Evolutionary conservation across 2,113 vertebrate genomes (phyloP).

Genomic region (Gobius niger): DNA sequence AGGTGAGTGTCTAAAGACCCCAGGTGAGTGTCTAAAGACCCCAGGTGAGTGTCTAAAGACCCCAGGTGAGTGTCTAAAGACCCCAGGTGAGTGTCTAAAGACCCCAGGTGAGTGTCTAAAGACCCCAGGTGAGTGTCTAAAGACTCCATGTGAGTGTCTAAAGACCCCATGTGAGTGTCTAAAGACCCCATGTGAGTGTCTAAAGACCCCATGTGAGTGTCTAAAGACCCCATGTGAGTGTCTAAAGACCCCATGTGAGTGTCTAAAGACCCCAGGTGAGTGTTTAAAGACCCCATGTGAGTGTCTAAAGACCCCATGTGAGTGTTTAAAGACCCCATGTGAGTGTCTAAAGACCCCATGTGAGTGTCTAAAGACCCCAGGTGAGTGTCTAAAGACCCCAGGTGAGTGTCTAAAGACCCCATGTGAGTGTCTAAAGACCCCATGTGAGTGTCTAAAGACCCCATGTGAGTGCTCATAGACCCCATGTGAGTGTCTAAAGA

Average conservation of each 20-base stretch:
- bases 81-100: constrained; percentile 87
- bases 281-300: no score
- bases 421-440: constrained; percentile 81
- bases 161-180: no score
- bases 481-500: constrained; percentile 87
- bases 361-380: constrained; percentile 88
- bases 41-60: constrained; percentile 87
- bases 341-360: no score
- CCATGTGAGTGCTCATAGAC: constrained; percentile 81
- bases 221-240: constrained; percentile 87
- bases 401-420: constrained; percentile 86
- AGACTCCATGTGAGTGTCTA: constrained; percentile 82
- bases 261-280: constrained; percentile 87
- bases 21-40: constrained; percentile 80
- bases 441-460: constrained; percentile 87
- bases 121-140: constrained; percentile 87
- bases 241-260: no score
- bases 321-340: constrained; percentile 86
- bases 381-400: constrained; percentile 74
- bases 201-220: no score
- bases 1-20: constrained; percentile 87
- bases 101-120: constrained; percentile 82
- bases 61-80: constrained; percentile 81
- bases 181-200: constrained; percentile 86
- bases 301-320: constrained; percentile 90